Base-by-base conservation (phyloP, 2,797 vertebrate species). In the Gallinago solitaria region DNA sequence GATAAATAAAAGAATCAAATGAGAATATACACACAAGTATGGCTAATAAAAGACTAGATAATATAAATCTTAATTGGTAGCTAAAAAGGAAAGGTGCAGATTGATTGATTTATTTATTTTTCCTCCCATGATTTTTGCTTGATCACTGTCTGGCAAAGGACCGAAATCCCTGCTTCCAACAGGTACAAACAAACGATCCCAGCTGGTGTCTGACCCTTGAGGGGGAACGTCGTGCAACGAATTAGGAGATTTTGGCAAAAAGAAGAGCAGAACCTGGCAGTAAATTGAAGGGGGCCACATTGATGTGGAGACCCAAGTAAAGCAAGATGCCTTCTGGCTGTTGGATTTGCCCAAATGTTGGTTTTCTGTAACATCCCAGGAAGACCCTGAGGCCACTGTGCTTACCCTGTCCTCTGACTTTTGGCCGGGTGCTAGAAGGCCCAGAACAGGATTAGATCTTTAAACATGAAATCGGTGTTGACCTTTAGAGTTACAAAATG, bases 241-340 rank as follows among this genome's bases (percentile, higher is more conserved):
- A 11, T 17, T 13, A 7, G 9, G 8, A 56, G 28, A 45, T 23
- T 25, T 17, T 28, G 65, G 37, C 2, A 28, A 7, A 12, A n/a
- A 89, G 50, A 1, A 33, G 33, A 2, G 2, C 25, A 79, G 63
- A 45, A n/a, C 17, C 32, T 57, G 47, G 56, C 24, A 71, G 17
- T 1, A 2, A 12, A 18, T 0, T 20, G 23, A 47, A 11, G 13
- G 24, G 37, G 14, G 1, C 20, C 11, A 3, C 5, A 4, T 0
- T 11, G 28, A 19, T 18, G 32, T 35, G 32, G 17, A 45, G 37
- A 30, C 16, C 33, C 11, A 7, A 41, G 27, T 11, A 19, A 71
- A 80, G 48, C 48, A 43, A 48, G 23, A 19, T 48, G 27, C 11
- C 25, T 85, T 65, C 33, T 14, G 32, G 27, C 32, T 71, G 14